Percentiles rank a stretch among this genome's conserved stretches.
phyloP scores from a whole-genome alignment of 2,113 vertebrate genomes.

The Pachyramphus minor region DNA sequence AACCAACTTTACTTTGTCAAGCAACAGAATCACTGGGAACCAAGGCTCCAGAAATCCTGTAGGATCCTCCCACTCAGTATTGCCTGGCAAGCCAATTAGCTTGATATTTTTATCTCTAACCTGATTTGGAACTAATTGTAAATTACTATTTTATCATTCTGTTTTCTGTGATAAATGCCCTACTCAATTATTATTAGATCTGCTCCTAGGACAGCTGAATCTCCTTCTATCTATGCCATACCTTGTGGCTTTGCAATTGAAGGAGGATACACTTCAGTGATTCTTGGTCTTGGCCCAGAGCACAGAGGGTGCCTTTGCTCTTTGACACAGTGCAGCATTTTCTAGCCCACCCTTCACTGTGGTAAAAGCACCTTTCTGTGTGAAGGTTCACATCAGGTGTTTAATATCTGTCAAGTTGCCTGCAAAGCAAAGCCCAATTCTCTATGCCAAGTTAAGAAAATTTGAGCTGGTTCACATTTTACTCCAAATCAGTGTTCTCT shows the following conservation, averaged over 20 bases:
- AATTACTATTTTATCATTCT: constrained; percentile 58
- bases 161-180: constrained; percentile 60
- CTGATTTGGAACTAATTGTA: constrained; percentile 63
- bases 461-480: neutral
- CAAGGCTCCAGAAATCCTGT: constrained; percentile 44
- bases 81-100: constrained; percentile 58
- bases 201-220: constrained; percentile 23
- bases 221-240: neutral
- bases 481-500: neutral
- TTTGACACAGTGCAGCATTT: neutral
- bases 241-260: neutral
- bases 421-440: neutral
- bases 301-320: neutral
- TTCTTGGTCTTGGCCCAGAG: neutral
- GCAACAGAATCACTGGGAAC: constrained; percentile 17
- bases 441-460: neutral
- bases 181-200: constrained; percentile 54
- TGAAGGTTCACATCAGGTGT: neutral
- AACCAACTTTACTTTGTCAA: constrained; percentile 7
- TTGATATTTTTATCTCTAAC: constrained; percentile 69
- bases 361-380: neutral
- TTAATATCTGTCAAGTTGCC: neutral
- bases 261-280: neutral
- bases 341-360: neutral
- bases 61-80: constrained; percentile 20